These are phyloP conservation scores for Zygothrica quintamaculata DNA, from an alignment of 2,888 invertebrate species.

Conservation along the genomic window DNA sequence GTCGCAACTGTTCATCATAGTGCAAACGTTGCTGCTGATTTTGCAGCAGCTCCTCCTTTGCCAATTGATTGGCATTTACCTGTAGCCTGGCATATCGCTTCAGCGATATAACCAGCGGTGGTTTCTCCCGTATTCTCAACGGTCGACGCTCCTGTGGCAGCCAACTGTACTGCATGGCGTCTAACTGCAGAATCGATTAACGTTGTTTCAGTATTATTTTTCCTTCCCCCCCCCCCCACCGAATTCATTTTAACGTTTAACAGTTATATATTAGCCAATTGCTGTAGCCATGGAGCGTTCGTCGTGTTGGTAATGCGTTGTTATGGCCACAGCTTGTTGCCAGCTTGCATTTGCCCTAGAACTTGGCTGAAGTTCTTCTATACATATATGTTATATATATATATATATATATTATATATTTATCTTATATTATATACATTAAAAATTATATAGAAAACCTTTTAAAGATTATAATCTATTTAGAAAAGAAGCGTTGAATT, in stretches of 20 bases:
- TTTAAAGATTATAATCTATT: too few relatives aligned
- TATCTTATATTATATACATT: not conserved
- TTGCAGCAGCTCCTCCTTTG: conserved; percentile 35
- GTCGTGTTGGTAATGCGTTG: not conserved
- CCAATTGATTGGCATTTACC: conserved; percentile 48
- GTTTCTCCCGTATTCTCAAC: conserved; percentile 52
- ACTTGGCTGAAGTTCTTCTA: too few relatives aligned
- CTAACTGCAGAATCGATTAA: conserved; percentile 1
- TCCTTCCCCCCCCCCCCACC: not conserved
- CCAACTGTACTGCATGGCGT: conserved; percentile 65
- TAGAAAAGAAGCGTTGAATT: too few relatives aligned
- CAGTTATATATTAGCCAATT: conserved; percentile 1
- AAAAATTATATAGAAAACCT: too few relatives aligned
- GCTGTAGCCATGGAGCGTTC: conserved; percentile 25
- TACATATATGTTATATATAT: too few relatives aligned
- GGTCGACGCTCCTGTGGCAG: conserved; percentile 63
- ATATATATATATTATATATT: too few relatives aligned
- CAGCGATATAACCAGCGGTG: conserved; percentile 73
- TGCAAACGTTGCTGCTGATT: conserved; percentile 42
- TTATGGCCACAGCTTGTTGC: conserved; percentile 2
- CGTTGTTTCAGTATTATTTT: not conserved
- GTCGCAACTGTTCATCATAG: conserved; percentile 48
- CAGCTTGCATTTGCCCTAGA: too few relatives aligned
- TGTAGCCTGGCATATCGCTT: conserved; percentile 56
- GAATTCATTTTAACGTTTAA: too few relatives aligned